Base-by-base conservation (phyloP, 2,797 vertebrate species). In the Platyrinchus mystaceus region DNA sequence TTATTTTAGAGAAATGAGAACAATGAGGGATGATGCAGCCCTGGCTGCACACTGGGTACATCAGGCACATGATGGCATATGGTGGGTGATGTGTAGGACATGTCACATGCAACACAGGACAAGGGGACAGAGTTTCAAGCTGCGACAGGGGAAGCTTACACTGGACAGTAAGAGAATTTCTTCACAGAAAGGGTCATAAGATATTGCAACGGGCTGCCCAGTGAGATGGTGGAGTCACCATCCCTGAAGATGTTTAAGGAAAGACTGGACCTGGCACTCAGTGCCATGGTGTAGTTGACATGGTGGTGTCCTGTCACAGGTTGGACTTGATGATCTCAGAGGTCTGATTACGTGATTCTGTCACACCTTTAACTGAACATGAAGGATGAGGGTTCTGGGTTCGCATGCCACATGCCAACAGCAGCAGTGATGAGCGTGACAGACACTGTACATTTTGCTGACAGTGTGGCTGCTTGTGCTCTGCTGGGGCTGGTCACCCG, bases 381-480 rank as follows among this genome's bases (percentile, higher is more conserved):
- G 4, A 59, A 73, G 28, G 44, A 39, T 4, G 21, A 32, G 22
- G 50, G 12, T 21, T 49, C 32, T 17, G 66, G 44, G 34, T 16
- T 37, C 3, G 19, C 2, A 4, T 7, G 9, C 34, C 76, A 27
- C 1, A 0, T 28, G 10, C 77, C 36, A 12, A 10, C 52, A 50
- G 67, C 58, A 30, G 44, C 64, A 15, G 14, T 0, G 2, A 14
- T 0, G 3, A 44, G 50, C 5, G 1, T 2, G 2, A 20, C 14
- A 17, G 22, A 36, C 8, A 2, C 1, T 50, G 4, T 1, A 3
- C 2, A 0, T 79, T 53, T 71, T 37, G 53, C 46, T 14, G 32
- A n/a, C 0, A 0, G 44, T 0, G 0, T 3, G 4, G 26, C 52
- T 16, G 43, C 27, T 3, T 26, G 24, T 22, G 60, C 44, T 7